phyloP scores from a whole-genome alignment of 2,888 invertebrate genomes.

The Stenurella melanura region DNA sequence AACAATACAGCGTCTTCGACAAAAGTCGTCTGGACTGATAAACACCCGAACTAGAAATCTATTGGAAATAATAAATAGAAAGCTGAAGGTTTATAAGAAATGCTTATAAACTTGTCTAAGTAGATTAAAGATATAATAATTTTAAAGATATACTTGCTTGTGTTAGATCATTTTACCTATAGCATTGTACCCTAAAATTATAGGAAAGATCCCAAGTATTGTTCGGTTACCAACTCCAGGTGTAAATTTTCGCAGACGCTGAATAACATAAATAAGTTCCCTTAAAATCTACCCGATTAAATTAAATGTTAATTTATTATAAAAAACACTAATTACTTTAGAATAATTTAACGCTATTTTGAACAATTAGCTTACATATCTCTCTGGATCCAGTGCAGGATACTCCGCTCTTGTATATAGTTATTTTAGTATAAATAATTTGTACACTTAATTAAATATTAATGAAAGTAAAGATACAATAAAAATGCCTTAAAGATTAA shows the following conservation, averaged over 20 bases:
- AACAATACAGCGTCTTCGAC: slow-evolving; percentile 31
- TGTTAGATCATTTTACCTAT: too few species aligned
- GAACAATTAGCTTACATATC: slow-evolving; percentile 42
- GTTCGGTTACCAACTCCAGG: neutral
- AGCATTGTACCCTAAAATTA: too few species aligned
- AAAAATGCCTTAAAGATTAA: slow-evolving; percentile 40
- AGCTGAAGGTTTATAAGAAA: neutral
- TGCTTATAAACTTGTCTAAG: neutral
- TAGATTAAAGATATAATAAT: neutral
- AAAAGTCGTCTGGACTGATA: neutral
- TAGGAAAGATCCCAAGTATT: too few species aligned
- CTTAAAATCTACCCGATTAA: slow-evolving; percentile 16
- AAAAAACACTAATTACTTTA: slow-evolving; percentile 41
- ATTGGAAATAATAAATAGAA: neutral
- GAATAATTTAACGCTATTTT: slow-evolving; percentile 37
- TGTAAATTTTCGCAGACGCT: slow-evolving; percentile 9
- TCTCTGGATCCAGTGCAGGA: slow-evolving; percentile 34
- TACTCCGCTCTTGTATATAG: neutral
- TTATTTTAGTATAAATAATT: slow-evolving; percentile 41
- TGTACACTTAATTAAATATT: slow-evolving; percentile 31
- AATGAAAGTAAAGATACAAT: slow-evolving; percentile 22
- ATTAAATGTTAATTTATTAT: slow-evolving; percentile 30
- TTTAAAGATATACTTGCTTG: too few species aligned
- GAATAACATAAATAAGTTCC: slow-evolving; percentile 23
- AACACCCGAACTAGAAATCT: neutral